Base-by-base conservation (phyloP, 2,888 invertebrate species). In the Tethea ocularis region DNA sequence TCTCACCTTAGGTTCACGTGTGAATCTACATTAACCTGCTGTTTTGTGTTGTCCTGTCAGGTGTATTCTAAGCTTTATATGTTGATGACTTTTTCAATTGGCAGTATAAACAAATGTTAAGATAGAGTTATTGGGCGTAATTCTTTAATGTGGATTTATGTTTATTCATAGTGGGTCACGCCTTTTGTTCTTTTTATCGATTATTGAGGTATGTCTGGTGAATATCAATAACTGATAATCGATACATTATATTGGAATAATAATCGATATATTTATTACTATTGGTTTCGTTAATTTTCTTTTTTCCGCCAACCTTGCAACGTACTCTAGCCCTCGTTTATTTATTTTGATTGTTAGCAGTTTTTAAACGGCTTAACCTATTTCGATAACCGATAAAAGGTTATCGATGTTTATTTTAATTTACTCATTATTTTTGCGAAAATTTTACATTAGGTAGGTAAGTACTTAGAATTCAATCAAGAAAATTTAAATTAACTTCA, bases 1-100 rank as follows among this genome's bases (percentile, higher is more conserved):
- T 91, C 92, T 93, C 91, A 90, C 91, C 90, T 91, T 78, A 74
- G 83, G 88, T 91, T 91, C 91, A 89, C 92, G 89, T 91, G 92
- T 92, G 92, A 91, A 92, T 88, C 87, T 80, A 83, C 81, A 86
- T 90, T 89, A 92, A 88, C 89, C 90, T 88, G 91, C 88, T 79
- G 82, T 79, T 82, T 89, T 82, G 67, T 77, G 83, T 75, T 78
- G 88, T 75, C 78, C 72, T 71, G 82, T 89, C 87, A 89, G 87
- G 89, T 89, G 87, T 76, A 77, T 69, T 67, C 62, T 71, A 64
- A 61, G 68, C 78, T 78, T 77, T 74, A 73, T 76, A 81, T 76
- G 75, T 74, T 78, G 82, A 78, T 78, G 83, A 79, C 85, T 84
- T 79, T 87, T 87, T 82, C 80, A 91, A 86, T 89, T 82, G 84